Conservation (phyloP, 2,888 invertebrate species). For the Hesperia comma region DNA sequence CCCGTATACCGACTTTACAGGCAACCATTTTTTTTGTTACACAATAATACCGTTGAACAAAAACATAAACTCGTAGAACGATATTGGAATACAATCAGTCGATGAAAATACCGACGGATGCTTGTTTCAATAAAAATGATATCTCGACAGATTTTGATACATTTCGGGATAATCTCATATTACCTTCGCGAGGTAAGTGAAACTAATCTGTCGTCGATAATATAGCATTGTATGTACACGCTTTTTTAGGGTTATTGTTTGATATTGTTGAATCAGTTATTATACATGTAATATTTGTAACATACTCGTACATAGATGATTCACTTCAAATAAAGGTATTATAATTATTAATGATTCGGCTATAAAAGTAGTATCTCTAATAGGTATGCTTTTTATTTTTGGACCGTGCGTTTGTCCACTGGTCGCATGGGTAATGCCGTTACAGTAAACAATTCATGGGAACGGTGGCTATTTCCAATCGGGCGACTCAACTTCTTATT, state of each 20-base stretch:
- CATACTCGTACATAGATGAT: no score
- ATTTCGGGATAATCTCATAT: constrained; percentile 36
- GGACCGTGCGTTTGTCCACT: no score
- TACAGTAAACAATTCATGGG: no score
- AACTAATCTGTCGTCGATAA: constrained; percentile 31
- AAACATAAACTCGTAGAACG: constrained; percentile 19
- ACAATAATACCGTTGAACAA: constrained; percentile 7
- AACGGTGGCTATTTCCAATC: no score
- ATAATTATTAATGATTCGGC: no score
- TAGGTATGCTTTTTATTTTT: no score
- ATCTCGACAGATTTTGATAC: constrained; percentile 35
- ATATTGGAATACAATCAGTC: constrained; percentile 32
- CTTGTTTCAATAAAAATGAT: constrained; percentile 35
- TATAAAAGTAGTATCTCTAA: no score
- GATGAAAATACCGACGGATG: constrained; percentile 22
- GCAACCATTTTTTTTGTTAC: constrained; percentile 21
- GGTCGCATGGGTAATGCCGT: no score
- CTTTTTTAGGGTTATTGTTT: constrained; percentile 16
- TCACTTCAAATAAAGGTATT: no score
- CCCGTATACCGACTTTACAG: no score
- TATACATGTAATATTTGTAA: neutral
- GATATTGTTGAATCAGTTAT: neutral
- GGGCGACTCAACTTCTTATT: no score
- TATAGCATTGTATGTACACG: constrained; percentile 14
- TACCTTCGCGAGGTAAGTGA: constrained; percentile 32